phyloP scores from a whole-genome alignment of 2,113 vertebrate species.

The Oryzias celebensis region DNA sequence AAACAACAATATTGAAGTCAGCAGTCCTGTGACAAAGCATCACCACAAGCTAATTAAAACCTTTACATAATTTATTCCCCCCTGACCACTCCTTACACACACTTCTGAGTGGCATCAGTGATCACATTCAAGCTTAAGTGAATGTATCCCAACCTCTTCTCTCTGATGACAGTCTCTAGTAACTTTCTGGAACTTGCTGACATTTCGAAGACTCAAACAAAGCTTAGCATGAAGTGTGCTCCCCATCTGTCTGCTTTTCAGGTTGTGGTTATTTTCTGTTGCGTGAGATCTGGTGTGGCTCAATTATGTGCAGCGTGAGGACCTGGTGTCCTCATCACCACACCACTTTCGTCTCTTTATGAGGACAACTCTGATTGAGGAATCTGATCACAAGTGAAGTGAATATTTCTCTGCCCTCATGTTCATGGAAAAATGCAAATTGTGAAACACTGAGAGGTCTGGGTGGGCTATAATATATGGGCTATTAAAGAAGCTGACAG shows the following conservation, averaged over 20 bases:
- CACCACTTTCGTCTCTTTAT: too few species aligned
- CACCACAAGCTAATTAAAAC: constrained; percentile 77
- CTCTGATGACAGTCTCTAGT: constrained; percentile 75
- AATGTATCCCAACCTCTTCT: constrained; percentile 69
- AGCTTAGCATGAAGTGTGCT: constrained; percentile 28
- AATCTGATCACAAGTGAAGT: too few species aligned
- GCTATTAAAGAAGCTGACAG: too few species aligned
- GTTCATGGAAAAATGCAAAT: too few species aligned
- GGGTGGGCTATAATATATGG: too few species aligned
- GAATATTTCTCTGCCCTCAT: too few species aligned
- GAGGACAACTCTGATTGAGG: too few species aligned
- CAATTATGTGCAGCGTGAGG: not conserved
- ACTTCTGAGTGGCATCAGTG: constrained; percentile 70
- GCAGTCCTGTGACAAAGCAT: constrained; percentile 42
- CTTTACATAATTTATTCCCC: constrained; percentile 63
- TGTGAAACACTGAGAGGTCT: too few species aligned
- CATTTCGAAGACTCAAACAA: constrained; percentile 33
- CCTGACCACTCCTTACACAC: constrained; percentile 67
- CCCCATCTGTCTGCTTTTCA: constrained; percentile 36
- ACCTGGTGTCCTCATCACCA: not conserved
- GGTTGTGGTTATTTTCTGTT: constrained; percentile 26
- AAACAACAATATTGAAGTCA: constrained; percentile 23
- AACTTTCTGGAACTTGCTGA: constrained; percentile 40
- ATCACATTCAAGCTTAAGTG: constrained; percentile 70
- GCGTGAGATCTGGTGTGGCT: constrained; percentile 6